A percentile compares a stretch with the other conserved stretches of the same genome.
Conservation (phyloP, 2,888 invertebrate genomes). For the Noctuana brunneofusca region DNA sequence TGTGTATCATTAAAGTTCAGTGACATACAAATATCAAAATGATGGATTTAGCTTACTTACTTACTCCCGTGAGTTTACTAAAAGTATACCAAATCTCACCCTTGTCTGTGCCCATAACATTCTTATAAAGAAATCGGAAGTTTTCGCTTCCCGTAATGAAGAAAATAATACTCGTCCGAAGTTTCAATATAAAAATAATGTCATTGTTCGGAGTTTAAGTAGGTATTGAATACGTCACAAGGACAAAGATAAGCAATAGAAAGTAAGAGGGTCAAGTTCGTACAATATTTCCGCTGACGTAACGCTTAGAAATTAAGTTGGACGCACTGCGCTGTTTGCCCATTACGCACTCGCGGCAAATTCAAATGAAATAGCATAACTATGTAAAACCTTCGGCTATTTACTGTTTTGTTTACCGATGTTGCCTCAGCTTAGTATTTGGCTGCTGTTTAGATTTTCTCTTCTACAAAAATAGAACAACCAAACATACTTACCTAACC, state of each 20-base stretch:
- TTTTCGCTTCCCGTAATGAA: too few species aligned
- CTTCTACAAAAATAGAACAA: conserved; percentile 6
- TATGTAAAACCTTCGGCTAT: conserved; percentile 23
- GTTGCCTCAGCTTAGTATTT: conserved; percentile 20
- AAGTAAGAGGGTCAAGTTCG: conserved; percentile 49
- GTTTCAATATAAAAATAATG: too few species aligned
- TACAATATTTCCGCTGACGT: conserved; percentile 42
- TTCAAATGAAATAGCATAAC: conserved; percentile 24
- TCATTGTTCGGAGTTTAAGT: not conserved
- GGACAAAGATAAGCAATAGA: conserved; percentile 38
- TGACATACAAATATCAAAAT: too few species aligned
- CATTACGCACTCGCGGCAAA: conserved; percentile 28
- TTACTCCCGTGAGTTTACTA: too few species aligned
- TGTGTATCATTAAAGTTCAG: too few species aligned
- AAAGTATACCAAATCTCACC: too few species aligned
- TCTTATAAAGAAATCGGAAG: too few species aligned
- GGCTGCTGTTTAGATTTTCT: conserved; percentile 20
- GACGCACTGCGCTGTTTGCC: conserved; percentile 26
- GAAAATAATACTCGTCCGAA: too few species aligned
- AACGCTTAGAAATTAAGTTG: conserved; percentile 35
- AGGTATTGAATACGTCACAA: not conserved
- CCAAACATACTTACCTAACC: conserved; percentile 5
- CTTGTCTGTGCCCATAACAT: too few species aligned
- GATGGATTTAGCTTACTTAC: too few species aligned
- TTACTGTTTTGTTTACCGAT: conserved; percentile 18